Conservation (phyloP, 2,113 vertebrate species). For the Oncorhynchus kisutch region DNA sequence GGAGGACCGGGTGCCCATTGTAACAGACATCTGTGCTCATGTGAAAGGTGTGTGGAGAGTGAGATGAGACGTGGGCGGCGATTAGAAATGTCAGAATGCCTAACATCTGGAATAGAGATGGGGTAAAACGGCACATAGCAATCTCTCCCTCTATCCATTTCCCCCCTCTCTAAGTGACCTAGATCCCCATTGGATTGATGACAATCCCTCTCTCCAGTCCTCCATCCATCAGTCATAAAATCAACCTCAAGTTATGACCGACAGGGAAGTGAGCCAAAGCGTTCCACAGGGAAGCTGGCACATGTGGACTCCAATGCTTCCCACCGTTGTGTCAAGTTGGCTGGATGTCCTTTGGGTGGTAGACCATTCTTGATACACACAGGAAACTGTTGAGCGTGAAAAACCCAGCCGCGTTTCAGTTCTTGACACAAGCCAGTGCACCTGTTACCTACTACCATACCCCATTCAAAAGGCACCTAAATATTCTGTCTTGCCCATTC, state of each 20-base stretch:
- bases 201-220: background rate
- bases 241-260: background rate
- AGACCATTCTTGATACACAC: no score
- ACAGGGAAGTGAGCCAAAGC: background rate
- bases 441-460: no score
- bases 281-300: no score
- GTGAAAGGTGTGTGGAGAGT: conserved; percentile 53
- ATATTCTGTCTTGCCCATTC: no score
- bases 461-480: no score
- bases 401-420: no score
- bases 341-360: no score
- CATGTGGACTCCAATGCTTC: no score
- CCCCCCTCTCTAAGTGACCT: background rate
- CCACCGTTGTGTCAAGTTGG: no score
- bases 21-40: conserved; percentile 46
- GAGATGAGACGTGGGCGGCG: conserved; percentile 40
- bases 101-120: conserved; percentile 14
- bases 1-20: no score
- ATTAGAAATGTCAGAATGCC: background rate
- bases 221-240: background rate
- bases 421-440: no score
- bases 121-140: background rate
- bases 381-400: no score
- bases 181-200: background rate
- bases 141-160: background rate